These are phyloP conservation scores for Cavia porcellus DNA, from an alignment of 2,113 vertebrate genomes.

Conservation along the genomic window DNA sequence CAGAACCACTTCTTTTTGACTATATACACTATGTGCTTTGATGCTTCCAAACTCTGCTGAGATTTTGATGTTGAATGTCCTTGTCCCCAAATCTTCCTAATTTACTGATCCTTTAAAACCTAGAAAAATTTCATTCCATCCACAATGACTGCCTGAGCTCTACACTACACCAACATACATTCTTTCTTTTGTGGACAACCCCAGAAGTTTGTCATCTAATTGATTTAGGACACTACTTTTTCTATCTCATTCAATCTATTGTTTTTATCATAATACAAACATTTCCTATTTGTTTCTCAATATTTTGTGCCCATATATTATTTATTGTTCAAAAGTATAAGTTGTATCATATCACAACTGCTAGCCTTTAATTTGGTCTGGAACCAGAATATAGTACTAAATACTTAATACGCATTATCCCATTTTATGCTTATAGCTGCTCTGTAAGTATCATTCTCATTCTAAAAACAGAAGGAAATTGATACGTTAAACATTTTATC, in stretches of 20 bases:
- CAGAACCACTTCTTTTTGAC: neutral
- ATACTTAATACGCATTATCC: neutral
- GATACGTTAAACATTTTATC: neutral
- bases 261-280: neutral
- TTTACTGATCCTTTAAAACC: neutral
- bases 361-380: neutral
- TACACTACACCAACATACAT: accelerated
- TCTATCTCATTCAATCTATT: neutral
- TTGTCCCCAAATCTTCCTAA: neutral
- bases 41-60: neutral
- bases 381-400: neutral
- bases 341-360: neutral
- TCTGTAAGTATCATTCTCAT: neutral
- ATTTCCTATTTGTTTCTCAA: neutral
- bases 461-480: neutral
- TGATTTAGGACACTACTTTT: neutral
- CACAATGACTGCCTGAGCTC: neutral
- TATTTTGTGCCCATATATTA: neutral
- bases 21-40: neutral
- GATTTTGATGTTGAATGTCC: neutral
- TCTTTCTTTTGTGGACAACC: neutral
- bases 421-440: neutral
- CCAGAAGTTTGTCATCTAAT: neutral
- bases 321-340: neutral
- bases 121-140: neutral